These are phyloP conservation scores for Sminthurides aquaticus DNA, from an alignment of 2,888 invertebrate genomes.

Conservation along the genomic window DNA sequence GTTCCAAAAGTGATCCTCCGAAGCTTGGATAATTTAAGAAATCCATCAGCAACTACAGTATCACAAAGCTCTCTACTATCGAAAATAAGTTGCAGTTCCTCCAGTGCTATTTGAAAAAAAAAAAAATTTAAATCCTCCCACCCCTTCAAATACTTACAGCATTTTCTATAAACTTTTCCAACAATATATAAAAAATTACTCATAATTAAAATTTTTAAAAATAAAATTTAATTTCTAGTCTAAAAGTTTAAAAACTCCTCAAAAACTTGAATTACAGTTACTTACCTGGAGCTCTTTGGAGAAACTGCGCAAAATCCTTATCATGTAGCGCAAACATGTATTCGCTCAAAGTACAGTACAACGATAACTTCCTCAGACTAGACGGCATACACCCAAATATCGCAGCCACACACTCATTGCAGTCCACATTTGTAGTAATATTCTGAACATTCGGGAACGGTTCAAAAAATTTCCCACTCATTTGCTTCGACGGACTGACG, in stretches of 20 bases:
- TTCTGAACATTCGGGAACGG: not conserved
- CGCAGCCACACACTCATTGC: not conserved
- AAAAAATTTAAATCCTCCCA: too few relatives aligned
- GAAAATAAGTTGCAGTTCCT: not conserved
- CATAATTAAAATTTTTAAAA: too few relatives aligned
- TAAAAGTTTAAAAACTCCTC: too few relatives aligned
- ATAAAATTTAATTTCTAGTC: too few relatives aligned
- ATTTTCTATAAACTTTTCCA: too few relatives aligned
- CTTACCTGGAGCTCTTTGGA: not conserved
- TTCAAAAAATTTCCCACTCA: not conserved
- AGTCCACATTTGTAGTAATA: not conserved
- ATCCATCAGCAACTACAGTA: not conserved
- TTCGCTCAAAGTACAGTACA: constrained; percentile 1
- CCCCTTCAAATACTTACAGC: too few relatives aligned
- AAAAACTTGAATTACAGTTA: too few relatives aligned
- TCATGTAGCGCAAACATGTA: not conserved
- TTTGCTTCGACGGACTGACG: not conserved
- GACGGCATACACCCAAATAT: not conserved
- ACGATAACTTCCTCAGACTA: not conserved
- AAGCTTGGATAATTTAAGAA: not conserved
- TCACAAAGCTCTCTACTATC: not conserved
- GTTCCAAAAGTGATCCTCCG: not conserved
- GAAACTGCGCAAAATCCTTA: not conserved
- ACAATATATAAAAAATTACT: too few relatives aligned
- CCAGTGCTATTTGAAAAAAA: not conserved